phyloP scores from a whole-genome alignment of 1,140 invertebrate genomes.

The Bombus balteatus region DNA sequence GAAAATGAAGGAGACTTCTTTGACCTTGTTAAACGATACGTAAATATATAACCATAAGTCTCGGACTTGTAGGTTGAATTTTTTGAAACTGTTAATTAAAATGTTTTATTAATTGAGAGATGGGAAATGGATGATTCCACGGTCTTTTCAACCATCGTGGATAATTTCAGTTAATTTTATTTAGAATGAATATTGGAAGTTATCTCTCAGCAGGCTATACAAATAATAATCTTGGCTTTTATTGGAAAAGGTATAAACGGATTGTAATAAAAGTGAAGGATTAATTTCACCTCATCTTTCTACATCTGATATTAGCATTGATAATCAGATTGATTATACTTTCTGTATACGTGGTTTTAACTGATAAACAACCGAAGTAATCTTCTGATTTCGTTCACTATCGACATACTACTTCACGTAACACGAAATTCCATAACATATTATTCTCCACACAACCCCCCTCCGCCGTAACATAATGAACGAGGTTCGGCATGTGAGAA shows the following conservation, averaged over 20 bases:
- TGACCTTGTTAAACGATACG: slow-evolving; percentile 44
- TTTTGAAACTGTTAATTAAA: neutral
- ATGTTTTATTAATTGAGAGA: neutral
- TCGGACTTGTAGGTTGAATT: neutral
- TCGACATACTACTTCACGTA: neutral
- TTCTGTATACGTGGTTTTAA: no score
- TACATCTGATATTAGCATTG: no score
- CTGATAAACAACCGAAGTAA: neutral
- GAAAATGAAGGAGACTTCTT: slow-evolving; percentile 37
- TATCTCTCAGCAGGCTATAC: no score
- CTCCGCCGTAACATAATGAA: neutral
- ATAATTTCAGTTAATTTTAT: neutral
- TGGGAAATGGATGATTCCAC: no score
- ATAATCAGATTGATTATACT: no score
- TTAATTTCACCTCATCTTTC: no score
- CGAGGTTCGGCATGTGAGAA: neutral
- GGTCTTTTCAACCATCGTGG: neutral
- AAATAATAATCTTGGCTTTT: neutral
- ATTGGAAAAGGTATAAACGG: neutral
- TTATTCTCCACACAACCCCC: neutral
- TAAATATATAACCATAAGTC: no score
- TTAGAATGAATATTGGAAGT: neutral
- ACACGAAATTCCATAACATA: neutral
- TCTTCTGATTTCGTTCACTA: neutral
- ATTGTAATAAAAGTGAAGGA: no score